Percentiles rank a stretch among this genome's conserved stretches.
These are phyloP conservation scores for Pitangus sulphuratus DNA, from an alignment of 2,797 vertebrate genomes.

Conservation along the genomic window DNA sequence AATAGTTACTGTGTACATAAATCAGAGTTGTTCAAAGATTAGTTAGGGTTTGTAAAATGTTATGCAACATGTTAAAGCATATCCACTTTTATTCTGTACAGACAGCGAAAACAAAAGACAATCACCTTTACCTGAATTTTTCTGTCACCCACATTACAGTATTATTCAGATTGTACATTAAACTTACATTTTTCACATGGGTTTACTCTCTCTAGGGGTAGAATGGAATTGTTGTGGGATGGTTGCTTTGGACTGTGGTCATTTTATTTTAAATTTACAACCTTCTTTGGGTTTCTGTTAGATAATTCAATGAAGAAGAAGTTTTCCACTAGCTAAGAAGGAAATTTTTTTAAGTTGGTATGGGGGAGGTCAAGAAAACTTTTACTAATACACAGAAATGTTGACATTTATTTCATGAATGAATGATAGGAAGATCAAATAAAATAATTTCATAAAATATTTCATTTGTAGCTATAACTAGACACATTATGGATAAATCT, in stretches of 20 bases:
- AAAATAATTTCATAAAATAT: not conserved
- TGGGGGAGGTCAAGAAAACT: not conserved
- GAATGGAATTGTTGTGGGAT: not conserved
- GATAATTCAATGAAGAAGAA: not conserved
- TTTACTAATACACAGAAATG: not conserved
- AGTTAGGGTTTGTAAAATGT: not conserved
- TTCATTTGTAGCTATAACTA: not conserved
- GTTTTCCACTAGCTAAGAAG: not conserved
- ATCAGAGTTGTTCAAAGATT: slow-evolving; percentile 34
- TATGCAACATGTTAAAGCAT: not conserved
- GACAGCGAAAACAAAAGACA: not conserved
- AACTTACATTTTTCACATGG: not conserved
- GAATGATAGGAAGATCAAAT: not conserved
- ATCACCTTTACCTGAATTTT: not conserved
- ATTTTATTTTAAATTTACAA: not conserved
- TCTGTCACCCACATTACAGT: not conserved
- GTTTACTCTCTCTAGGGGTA: not conserved
- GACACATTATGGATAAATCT: not conserved
- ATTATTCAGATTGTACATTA: not conserved
- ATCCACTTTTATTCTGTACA: not conserved
- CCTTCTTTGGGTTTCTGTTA: not conserved
- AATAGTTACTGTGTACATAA: slow-evolving; percentile 35
- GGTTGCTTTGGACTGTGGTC: not conserved
- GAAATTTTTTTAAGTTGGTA: not conserved
- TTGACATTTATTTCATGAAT: not conserved